Evolutionary conservation across 92 coral and sea anemone species (phyloP).

Genomic region (Paramuricea clavata): DNA sequence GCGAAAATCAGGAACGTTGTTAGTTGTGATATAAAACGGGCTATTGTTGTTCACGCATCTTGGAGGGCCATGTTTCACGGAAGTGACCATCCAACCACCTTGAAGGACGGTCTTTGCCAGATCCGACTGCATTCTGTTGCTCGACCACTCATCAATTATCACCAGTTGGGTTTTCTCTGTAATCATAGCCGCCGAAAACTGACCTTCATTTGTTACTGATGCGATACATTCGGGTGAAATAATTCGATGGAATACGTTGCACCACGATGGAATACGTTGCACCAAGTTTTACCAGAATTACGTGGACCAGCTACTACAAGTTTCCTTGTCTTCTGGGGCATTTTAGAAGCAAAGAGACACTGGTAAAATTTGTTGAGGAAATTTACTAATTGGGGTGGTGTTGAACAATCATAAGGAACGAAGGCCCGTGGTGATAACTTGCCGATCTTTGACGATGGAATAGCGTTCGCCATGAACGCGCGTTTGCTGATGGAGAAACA

Average conservation of each 20-base stretch:
- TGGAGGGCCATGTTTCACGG: constrained; percentile 15
- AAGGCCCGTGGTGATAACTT: too few species aligned
- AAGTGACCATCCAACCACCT: constrained; percentile 2
- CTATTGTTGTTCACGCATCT: not conserved
- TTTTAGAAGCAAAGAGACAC: not conserved
- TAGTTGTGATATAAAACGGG: constrained; percentile 31
- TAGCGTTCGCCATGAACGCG: constrained; percentile 9
- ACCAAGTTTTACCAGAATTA: constrained; percentile 50
- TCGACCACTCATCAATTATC: not conserved
- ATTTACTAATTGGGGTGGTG: not conserved
- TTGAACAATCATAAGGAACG: not conserved
- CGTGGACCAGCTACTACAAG: constrained; percentile 39
- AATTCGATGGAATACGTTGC: constrained; percentile 1
- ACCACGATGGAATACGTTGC: too few species aligned
- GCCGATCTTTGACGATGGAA: not conserved
- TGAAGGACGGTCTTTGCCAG: not conserved
- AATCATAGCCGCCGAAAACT: constrained; percentile 24
- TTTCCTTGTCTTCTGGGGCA: constrained; percentile 28
- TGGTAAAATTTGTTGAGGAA: constrained; percentile 53
- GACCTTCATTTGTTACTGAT: constrained; percentile 14
- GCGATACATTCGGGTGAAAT: constrained; percentile 21
- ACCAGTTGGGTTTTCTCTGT: not conserved
- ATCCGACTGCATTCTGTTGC: not conserved
- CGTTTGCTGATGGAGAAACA: constrained; percentile 15
- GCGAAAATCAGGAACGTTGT: constrained; percentile 27